Conservation (phyloP, 92 coral and sea anemone genomes). For the Phymanthus crucifer region DNA sequence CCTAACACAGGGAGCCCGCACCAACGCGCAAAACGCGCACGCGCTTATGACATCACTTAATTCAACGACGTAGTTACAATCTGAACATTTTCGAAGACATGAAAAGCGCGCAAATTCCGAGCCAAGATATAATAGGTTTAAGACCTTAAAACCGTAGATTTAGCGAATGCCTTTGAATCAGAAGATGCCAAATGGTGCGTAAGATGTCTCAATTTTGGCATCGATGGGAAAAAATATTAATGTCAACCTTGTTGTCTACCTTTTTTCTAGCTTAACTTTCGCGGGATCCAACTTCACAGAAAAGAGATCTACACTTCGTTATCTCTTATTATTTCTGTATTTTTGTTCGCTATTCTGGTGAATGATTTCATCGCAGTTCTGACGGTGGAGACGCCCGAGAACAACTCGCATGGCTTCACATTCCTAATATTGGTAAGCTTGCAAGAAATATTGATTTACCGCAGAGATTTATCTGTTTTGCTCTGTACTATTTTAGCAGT, state of each 20-base stretch:
- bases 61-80: not conserved
- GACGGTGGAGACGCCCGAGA: conserved; percentile 88
- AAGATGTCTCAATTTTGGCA: not conserved
- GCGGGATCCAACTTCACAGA: conserved; percentile 83
- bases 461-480: no score
- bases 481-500: not conserved
- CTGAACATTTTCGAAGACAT: not conserved
- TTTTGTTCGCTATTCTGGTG: conserved; percentile 77
- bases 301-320: conserved; percentile 81
- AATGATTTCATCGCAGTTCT: conserved; percentile 84
- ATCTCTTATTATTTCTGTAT: conserved; percentile 66
- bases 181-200: conserved; percentile 51
- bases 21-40: not conserved
- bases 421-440: conserved; percentile 76
- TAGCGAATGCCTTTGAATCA: not conserved
- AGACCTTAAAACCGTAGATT: not conserved
- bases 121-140: not conserved
- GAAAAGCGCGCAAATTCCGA: not conserved
- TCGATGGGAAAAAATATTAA: not conserved
- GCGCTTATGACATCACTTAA: conserved; percentile 4
- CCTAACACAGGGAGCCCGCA: not conserved
- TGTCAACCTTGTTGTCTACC: not conserved
- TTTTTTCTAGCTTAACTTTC: conserved; percentile 82
- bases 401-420: conserved; percentile 84
- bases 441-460: not conserved